Conservation (phyloP, 2,113 vertebrate species). For the Sander lucioperca region DNA sequence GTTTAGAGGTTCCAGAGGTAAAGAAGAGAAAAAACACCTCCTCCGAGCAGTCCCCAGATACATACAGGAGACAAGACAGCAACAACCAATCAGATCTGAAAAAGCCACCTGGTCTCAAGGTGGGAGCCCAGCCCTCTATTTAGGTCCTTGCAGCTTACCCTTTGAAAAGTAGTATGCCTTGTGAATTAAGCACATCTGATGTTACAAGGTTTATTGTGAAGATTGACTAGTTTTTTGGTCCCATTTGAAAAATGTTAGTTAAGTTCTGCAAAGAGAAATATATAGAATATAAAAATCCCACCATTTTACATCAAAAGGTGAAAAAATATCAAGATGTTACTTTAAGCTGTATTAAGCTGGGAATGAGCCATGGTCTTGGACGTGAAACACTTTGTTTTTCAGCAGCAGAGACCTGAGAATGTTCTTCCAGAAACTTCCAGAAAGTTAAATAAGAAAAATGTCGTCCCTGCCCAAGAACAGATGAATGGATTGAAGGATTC, state of each 20-base stretch:
- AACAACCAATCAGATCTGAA: slow-evolving; percentile 27
- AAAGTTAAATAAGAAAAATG: slow-evolving; percentile 52
- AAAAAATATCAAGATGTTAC: neutral
- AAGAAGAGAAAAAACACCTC: slow-evolving; percentile 27
- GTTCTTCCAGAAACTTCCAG: slow-evolving; percentile 20
- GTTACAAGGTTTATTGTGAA: neutral
- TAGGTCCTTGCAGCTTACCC: neutral
- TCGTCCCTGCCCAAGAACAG: slow-evolving; percentile 27
- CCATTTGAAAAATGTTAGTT: neutral
- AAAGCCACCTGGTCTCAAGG: slow-evolving; percentile 33
- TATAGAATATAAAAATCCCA: neutral
- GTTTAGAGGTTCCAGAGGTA: slow-evolving; percentile 1
- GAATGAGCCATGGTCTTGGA: neutral
- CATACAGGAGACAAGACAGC: neutral
- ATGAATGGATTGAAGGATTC: slow-evolving; percentile 58
- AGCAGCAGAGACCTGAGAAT: slow-evolving; percentile 25
- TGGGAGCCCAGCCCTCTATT: slow-evolving; percentile 6
- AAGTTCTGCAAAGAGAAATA: neutral
- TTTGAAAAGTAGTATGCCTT: neutral
- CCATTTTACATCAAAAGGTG: neutral
- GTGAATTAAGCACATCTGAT: neutral
- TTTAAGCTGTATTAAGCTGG: neutral
- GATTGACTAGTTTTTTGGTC: neutral
- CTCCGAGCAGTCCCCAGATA: slow-evolving; percentile 6
- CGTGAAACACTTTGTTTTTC: slow-evolving; percentile 8